Evolutionary conservation across 1,140 invertebrate species (phyloP), one percentile per base, ranked within the genome.

Genomic region (Drosophila kepulauana): DNA sequence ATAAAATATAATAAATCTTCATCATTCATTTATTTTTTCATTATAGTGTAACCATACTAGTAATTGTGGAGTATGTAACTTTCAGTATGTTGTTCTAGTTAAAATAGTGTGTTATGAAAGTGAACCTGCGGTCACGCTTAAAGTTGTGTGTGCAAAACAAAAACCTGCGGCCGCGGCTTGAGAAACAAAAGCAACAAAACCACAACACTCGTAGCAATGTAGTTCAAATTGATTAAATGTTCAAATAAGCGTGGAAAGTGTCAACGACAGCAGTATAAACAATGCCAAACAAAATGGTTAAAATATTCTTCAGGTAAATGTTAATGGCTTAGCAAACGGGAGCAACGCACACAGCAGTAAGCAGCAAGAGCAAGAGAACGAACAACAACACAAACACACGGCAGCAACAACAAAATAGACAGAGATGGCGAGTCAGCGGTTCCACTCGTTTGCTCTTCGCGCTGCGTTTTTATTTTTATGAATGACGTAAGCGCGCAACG

Each of bases 221-320:
- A 72, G 69, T 46, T 46, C 20, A 43, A 73, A 57, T 72, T 62
- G 41, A 61, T 62, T 41, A 71, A 56, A 72, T 59, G 20, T 48
- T 30, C 7, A 48, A 56, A 66, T 51, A 62, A 71, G 38, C 45
- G 74, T 61, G 68, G 15, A 45, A 61, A 66, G 49, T 66, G 69
- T 51, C 48, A 66, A 56, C 68, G 59, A 61, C 20, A 57, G 68
- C 30, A 25, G 48, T 38, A 30, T 48, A 63, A 56, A 80, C 43
- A 69, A 88, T 88, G 85, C 78, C 72, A 15, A 70, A 89, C 75
- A 89, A 84, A 81, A 88, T 85, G 86, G 85, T 88, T 74, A 88
- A 85, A 81, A 81, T 88, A 81, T 88, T 88, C 78, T 80, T 88
- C 81, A 88, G 85, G 85, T 88, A 88, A 88, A 72, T 84, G 25